Evolutionary conservation across 1,140 invertebrate genomes (phyloP), one percentile per base, ranked within the genome.

Genomic region (Nephotettix cincticeps): DNA sequence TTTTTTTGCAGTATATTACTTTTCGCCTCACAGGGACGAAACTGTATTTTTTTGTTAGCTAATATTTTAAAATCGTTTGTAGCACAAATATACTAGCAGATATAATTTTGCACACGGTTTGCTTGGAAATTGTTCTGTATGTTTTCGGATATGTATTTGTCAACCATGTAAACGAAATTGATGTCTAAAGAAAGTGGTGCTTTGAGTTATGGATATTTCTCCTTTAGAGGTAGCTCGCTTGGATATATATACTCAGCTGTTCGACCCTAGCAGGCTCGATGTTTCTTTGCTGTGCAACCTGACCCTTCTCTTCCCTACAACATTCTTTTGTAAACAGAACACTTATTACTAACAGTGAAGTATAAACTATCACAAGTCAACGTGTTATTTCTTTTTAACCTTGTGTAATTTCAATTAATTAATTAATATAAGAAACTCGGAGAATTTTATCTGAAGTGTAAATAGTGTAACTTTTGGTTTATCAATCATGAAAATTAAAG

Each of bases 321-420:
- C 47, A 51, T 51, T 51, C 47, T 51, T 51, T 51, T 51, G 47
- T 51, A 51, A 51, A 51, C 47, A 11, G 47, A 51, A 51, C 47
- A 51, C 47, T 36, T 36, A 51, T 51, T 9, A 51, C 47, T 51
- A 51, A 51, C 21, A 11, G 47, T 51, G 47, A 51, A 51, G 47
- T 51, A 51, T 51, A 51, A 51, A 51, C 47, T 51, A 51, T 51
- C 47, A 51, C 47, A 51, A 51, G 3, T 51, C 47, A 21, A 9
- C 47, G n/a, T 21, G 3, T 51, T 4, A 3, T 51, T 51, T 21
- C 6, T 51, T 51, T 51, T 51, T 9, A 51, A 36, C 32, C 47
- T n/a, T n/a, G n/a, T n/a, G n/a, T n/a, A n/a, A n/a, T n/a, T n/a
- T n/a, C n/a, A n/a, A n/a, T n/a, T n/a, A n/a, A n/a, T n/a, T n/a